phyloP scores from a whole-genome alignment of 37 sponge, comb jelly and placozoan genomes.

The Tethya wilhelma region DNA sequence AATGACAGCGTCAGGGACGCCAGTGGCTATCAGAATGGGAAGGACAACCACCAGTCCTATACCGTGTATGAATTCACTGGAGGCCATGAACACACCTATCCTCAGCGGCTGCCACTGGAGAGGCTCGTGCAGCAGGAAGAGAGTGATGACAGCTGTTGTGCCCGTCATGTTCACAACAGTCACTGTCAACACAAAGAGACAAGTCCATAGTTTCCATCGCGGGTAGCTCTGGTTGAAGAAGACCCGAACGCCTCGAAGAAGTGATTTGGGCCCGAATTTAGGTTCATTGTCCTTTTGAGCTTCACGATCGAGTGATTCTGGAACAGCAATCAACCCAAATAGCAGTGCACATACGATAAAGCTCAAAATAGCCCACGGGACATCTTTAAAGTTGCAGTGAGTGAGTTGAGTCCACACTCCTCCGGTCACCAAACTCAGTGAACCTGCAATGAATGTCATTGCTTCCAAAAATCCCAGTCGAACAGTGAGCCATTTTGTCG shows the following conservation, averaged over 20 bases:
- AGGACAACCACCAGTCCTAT: conserved; percentile 41
- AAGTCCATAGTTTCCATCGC: conserved; percentile 48
- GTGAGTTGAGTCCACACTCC: conserved; percentile 33
- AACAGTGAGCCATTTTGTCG: conserved; percentile 42
- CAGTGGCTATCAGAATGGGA: conserved; percentile 40
- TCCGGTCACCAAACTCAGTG: conserved; percentile 21
- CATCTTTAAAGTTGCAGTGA: conserved; percentile 40
- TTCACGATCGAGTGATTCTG: conserved; percentile 40
- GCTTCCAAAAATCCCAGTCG: conserved; percentile 56
- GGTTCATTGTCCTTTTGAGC: not conserved
- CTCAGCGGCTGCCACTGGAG: conserved; percentile 23
- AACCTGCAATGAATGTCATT: conserved; percentile 26
- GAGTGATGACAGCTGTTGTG: not conserved
- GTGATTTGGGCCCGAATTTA: conserved; percentile 25
- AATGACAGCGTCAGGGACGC: conserved; percentile 47
- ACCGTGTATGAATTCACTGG: conserved; percentile 32
- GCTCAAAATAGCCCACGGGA: conserved; percentile 13
- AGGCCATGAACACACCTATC: conserved; percentile 42
- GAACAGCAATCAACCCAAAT: conserved; percentile 46
- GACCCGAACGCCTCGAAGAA: conserved; percentile 36
- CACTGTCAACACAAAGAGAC: conserved; percentile 4
- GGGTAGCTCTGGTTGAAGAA: conserved; percentile 26
- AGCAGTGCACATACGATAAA: not conserved
- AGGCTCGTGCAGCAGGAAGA: conserved; percentile 48
- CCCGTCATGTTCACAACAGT: conserved; percentile 42